Conservation (phyloP, 1,140 invertebrate genomes). For the Drosophila obscura region DNA sequence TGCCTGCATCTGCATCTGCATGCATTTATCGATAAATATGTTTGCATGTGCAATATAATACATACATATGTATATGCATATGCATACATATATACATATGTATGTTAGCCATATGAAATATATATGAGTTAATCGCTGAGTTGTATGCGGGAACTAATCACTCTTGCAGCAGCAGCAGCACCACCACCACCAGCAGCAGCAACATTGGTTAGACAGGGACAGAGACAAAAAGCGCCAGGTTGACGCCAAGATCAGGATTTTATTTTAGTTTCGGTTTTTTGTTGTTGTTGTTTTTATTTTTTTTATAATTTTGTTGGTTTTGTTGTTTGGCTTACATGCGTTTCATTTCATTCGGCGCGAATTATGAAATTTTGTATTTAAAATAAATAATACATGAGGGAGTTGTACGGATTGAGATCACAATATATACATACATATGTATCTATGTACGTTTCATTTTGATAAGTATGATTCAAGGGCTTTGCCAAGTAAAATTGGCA, state of each 20-base stretch:
- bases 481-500: conserved; percentile 48
- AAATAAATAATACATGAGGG: conserved; percentile 35
- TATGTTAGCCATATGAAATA: background rate
- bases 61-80: conserved; percentile 15
- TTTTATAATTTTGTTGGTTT: conserved; percentile 9
- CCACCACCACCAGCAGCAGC: too few species aligned
- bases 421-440: conserved; percentile 8
- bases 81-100: conserved; percentile 8
- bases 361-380: conserved; percentile 70
- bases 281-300: conserved; percentile 24
- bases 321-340: conserved; percentile 38
- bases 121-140: conserved; percentile 46
- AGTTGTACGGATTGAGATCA: background rate
- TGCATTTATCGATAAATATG: conserved; percentile 20
- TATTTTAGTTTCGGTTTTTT: conserved; percentile 56
- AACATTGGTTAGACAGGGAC: too few species aligned
- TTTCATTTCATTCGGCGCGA: conserved; percentile 56
- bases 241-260: conserved; percentile 76
- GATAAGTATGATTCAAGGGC: conserved; percentile 55
- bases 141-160: conserved; percentile 72
- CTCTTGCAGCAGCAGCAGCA: conserved; percentile 13
- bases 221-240: conserved; percentile 39
- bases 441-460: background rate
- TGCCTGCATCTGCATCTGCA: conserved; percentile 19
- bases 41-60: conserved; percentile 7